Conservation (phyloP, 2,797 vertebrate species). For the Sarcophilus harrisii region DNA sequence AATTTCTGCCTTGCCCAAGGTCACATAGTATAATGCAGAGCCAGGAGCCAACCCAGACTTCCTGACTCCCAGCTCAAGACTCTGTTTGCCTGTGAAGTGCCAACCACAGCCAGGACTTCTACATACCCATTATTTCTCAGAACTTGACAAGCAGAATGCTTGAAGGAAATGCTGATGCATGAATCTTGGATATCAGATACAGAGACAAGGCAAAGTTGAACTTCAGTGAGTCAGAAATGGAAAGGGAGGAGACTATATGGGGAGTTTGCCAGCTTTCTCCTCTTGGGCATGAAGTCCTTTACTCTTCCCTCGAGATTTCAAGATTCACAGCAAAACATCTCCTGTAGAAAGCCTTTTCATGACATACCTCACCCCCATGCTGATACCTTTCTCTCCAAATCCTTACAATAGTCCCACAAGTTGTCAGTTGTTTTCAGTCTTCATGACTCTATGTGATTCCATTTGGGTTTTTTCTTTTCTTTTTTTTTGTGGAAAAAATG, state of each 20-base stretch:
- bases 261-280: not conserved
- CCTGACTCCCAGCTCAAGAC: not conserved
- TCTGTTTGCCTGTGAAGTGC: not conserved
- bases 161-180: not conserved
- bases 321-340: not conserved
- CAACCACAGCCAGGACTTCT: not conserved
- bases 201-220: not conserved
- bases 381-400: not conserved
- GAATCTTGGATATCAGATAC: not conserved
- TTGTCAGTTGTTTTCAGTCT: not conserved
- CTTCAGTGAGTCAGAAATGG: not conserved
- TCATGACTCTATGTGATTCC: not conserved
- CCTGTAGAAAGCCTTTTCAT: not conserved
- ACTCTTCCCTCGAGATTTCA: not conserved
- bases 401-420: not conserved
- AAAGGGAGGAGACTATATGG: not conserved
- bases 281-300: not conserved
- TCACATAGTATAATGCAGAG: not conserved
- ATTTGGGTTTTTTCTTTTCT: not conserved
- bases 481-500: not conserved
- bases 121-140: not conserved
- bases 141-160: not conserved
- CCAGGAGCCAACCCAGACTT: not conserved
- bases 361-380: not conserved
- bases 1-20: not conserved